A percentile compares a stretch with the other conserved stretches of the same genome.
phyloP scores from a whole-genome alignment of 2,113 vertebrate genomes.

The Percina caprodes region DNA sequence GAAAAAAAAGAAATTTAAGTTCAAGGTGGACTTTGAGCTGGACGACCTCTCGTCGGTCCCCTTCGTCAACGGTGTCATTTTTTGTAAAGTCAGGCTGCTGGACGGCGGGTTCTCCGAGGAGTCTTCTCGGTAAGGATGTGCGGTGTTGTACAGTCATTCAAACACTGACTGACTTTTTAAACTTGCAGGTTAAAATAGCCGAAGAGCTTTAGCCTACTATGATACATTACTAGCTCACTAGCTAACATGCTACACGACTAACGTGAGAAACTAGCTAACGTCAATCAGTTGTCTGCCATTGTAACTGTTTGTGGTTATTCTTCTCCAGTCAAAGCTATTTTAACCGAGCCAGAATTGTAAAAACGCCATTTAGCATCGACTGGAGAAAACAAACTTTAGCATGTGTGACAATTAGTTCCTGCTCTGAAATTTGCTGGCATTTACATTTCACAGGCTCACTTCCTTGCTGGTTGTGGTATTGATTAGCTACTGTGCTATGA shows the following conservation, averaged over 20 bases:
- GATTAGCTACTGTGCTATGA: neutral
- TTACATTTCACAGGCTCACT: conserved; percentile 13
- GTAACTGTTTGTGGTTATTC: neutral
- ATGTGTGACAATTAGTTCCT: neutral
- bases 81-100: conserved; percentile 96
- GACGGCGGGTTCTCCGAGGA: conserved; percentile 95
- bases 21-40: conserved; percentile 95
- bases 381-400: neutral
- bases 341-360: neutral
- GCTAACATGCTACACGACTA: conserved; percentile 9
- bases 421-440: neutral
- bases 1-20: conserved; percentile 99
- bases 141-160: neutral
- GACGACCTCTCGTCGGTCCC: conserved; percentile 97
- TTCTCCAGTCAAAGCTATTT: neutral
- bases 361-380: too few species aligned
- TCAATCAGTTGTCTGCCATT: neutral
- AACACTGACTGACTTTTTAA: neutral
- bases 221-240: neutral
- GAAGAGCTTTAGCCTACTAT: neutral
- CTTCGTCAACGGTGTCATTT: conserved; percentile 96
- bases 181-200: neutral
- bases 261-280: neutral
- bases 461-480: neutral
- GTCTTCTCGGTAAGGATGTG: conserved; percentile 89